These are phyloP conservation scores for Rhynchonema sp. DNA, from an alignment of 2,888 invertebrate genomes.

Conservation along the genomic window DNA sequence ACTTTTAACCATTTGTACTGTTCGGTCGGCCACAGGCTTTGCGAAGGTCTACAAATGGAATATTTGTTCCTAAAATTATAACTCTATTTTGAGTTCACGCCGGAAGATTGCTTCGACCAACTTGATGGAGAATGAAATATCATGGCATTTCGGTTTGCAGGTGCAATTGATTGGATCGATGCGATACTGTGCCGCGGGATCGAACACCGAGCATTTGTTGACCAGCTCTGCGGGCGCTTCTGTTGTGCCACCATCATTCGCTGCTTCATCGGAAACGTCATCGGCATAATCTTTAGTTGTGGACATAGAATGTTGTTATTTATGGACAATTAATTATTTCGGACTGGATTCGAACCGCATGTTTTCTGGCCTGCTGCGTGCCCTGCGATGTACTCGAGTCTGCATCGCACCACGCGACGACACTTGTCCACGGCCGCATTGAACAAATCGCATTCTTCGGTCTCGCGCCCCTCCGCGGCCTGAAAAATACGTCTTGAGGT, in stretches of 20 bases:
- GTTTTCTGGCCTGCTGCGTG: neutral
- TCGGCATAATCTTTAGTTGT: no score
- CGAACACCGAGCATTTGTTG: no score
- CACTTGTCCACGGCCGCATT: neutral
- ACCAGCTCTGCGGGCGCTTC: no score
- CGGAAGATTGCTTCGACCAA: neutral
- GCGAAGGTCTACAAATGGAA: neutral
- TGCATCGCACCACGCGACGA: neutral
- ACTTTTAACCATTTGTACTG: neutral
- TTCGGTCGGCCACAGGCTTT: neutral
- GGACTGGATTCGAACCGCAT: neutral
- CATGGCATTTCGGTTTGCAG: slow-evolving; percentile 1
- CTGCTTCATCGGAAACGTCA: no score
- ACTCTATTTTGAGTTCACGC: neutral
- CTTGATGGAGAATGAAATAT: neutral
- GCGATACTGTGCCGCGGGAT: no score
- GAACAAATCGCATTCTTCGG: neutral
- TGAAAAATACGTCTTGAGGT: neutral
- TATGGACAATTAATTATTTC: neutral
- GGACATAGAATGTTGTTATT: neutral
- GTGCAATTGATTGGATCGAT: neutral
- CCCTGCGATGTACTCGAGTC: neutral
- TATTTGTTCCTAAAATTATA: no score
- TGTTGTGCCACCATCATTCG: no score
- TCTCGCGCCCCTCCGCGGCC: neutral